phyloP scores from a whole-genome alignment of 2,113 vertebrate species.

The Colossoma macropomum region DNA sequence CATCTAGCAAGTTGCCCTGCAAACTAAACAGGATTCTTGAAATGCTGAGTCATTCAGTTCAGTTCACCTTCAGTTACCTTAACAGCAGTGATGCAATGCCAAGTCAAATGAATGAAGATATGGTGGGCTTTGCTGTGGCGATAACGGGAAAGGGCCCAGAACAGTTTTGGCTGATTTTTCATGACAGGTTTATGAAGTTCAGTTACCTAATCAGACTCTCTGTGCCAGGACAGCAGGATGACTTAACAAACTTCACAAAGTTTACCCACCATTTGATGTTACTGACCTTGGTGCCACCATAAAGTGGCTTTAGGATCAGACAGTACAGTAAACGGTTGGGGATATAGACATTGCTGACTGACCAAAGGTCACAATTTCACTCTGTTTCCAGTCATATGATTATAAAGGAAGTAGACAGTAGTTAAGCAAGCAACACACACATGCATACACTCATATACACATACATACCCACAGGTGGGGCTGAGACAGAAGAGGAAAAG shows the following conservation, averaged over 20 bases:
- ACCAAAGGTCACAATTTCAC: neutral
- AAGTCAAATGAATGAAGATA: neutral
- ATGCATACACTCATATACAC: neutral
- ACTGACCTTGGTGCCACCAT: neutral
- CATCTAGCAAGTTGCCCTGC: too few relatives aligned
- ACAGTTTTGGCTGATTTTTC: conserved; percentile 3
- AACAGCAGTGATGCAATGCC: neutral
- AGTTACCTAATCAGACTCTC: neutral
- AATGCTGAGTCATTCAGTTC: conserved; percentile 9
- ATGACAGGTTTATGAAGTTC: neutral
- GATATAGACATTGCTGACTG: neutral
- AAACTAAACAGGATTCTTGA: neutral
- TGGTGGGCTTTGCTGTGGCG: neutral
- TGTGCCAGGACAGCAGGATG: neutral
- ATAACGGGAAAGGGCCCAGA: neutral
- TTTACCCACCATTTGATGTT: neutral
- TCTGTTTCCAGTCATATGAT: neutral
- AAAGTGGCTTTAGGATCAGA: conserved; percentile 19
- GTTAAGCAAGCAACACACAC: neutral
- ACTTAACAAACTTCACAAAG: neutral
- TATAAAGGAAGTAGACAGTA: neutral
- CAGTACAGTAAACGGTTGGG: conserved; percentile 24
- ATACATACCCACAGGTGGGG: too few relatives aligned
- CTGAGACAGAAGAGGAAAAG: neutral
- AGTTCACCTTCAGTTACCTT: neutral